Evolutionary conservation across 1,140 invertebrate species (phyloP), one percentile per base, ranked within the genome.

Genomic region (Bombus waltoni): DNA sequence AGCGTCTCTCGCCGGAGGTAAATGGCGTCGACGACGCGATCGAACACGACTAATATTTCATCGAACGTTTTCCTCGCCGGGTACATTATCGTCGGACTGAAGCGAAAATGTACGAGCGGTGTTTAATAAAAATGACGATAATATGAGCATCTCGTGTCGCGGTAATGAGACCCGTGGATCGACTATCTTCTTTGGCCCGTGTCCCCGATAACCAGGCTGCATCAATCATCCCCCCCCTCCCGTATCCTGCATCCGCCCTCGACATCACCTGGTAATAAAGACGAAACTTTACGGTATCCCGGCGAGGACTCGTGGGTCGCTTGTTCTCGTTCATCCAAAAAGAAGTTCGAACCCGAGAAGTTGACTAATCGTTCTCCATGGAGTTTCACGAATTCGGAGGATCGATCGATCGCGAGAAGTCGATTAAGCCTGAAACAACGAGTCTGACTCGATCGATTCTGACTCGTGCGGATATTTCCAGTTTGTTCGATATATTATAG

Each of bases 101-200:
- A n/a, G 66, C 81, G 85, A 83, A 59, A 62, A 74, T 68, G 87
- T 90, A 88, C 85, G 90, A 90, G 88, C 85, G 90, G 92, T 94
- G 92, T 93, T 93, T 94, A 94, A 95, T 94, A 94, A 94, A 93
- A 94, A 94, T 94, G 93, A 93, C 93, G 93, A 94, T 95, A 94
- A 94, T 95, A 94, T 94, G 94, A 95, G 94, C 94, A 95, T 95
- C 94, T 93, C 92, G 87, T 95, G 94, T 95, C 91, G 88, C 88
- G 91, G 93, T 94, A 95, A 95, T 94, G 93, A 95, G 94, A 91
- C 89, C 88, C 86, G 73, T 84, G 92, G 90, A 92, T 90, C 83
- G 91, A 76, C 93, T 94, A 94, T 94, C 93, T 89, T 90, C 85
- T 76, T 85, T 83, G 91, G 93, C 85, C 93, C 94, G 82, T 95